Evolutionary conservation across 2,113 vertebrate species (phyloP).

Genomic region (Corvus cornix): DNA sequence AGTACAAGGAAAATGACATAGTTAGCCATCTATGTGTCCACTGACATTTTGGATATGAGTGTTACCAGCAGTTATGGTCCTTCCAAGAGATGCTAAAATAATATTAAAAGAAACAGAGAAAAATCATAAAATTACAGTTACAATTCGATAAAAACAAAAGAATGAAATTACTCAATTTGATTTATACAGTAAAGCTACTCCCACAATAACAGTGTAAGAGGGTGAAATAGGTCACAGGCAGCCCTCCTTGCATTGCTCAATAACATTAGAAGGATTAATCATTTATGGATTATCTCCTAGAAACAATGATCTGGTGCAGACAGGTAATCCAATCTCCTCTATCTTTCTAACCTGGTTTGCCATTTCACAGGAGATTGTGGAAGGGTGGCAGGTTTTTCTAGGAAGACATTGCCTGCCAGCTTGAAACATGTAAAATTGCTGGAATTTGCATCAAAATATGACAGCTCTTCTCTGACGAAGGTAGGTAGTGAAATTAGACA

Average conservation of each 20-base stretch:
- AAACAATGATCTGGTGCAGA: slow-evolving; percentile 85
- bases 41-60: slow-evolving; percentile 12
- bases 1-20: background rate
- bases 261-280: slow-evolving; percentile 88
- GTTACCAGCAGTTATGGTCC: background rate
- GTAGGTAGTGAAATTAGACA: slow-evolving; percentile 54
- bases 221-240: slow-evolving; percentile 73
- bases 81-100: slow-evolving; percentile 15
- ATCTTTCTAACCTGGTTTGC: slow-evolving; percentile 63
- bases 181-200: slow-evolving; percentile 40
- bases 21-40: background rate
- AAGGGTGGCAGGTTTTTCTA: slow-evolving; percentile 65
- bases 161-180: background rate
- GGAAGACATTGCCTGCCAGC: slow-evolving; percentile 36
- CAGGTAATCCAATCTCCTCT: slow-evolving; percentile 85
- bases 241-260: slow-evolving; percentile 70
- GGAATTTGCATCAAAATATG: slow-evolving; percentile 62
- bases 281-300: slow-evolving; percentile 88
- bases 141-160: background rate
- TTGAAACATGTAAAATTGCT: slow-evolving; percentile 50
- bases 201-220: slow-evolving; percentile 22
- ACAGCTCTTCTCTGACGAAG: slow-evolving; percentile 38
- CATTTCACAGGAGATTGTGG: slow-evolving; percentile 63
- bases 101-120: background rate
- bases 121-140: background rate